phyloP scores from a whole-genome alignment of 92 coral and sea anemone species.

The Porites cylindrica region DNA sequence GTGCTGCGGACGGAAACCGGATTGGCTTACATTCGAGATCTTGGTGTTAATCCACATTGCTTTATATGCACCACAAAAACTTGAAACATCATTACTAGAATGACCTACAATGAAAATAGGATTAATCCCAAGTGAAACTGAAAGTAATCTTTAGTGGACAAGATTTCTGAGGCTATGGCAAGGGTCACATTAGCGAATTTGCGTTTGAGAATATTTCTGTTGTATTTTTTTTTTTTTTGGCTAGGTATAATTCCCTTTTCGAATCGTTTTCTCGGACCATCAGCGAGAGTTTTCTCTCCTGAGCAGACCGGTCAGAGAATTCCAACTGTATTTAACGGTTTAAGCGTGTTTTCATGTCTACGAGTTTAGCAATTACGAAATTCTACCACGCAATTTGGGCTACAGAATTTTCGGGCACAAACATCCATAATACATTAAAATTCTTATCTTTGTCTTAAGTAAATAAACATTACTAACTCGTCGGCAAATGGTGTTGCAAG shows the following conservation, averaged over 20 bases:
- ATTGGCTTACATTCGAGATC: conserved; percentile 6
- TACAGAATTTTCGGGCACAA: conserved; percentile 30
- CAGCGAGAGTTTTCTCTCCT: not conserved
- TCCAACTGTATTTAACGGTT: not conserved
- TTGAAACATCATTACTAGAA: not conserved
- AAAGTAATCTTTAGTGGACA: not conserved
- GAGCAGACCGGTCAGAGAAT: not conserved
- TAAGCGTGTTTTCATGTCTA: not conserved
- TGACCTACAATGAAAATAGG: conserved; percentile 30
- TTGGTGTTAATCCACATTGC: not conserved
- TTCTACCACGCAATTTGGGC: conserved; percentile 1
- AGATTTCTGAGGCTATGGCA: conserved; percentile 2
- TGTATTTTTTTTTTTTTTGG: conserved; percentile 19
- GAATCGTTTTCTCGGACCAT: conserved; percentile 10
- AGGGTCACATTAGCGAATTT: conserved; percentile 23
- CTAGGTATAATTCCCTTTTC: conserved; percentile 16
- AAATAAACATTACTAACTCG: conserved; percentile 36
- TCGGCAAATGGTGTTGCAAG: conserved; percentile 18
- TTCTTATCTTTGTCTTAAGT: conserved; percentile 44
- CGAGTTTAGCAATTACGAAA: not conserved
- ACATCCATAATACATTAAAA: conserved; percentile 37
- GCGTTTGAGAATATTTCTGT: conserved; percentile 32
- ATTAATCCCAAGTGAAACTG: conserved; percentile 20
- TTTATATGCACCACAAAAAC: conserved; percentile 9
- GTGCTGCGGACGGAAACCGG: not conserved